Percentiles rank a stretch among this genome's conserved stretches.
phyloP scores from a whole-genome alignment of 2,797 vertebrate genomes.

The Urosaurus nigricauda region DNA sequence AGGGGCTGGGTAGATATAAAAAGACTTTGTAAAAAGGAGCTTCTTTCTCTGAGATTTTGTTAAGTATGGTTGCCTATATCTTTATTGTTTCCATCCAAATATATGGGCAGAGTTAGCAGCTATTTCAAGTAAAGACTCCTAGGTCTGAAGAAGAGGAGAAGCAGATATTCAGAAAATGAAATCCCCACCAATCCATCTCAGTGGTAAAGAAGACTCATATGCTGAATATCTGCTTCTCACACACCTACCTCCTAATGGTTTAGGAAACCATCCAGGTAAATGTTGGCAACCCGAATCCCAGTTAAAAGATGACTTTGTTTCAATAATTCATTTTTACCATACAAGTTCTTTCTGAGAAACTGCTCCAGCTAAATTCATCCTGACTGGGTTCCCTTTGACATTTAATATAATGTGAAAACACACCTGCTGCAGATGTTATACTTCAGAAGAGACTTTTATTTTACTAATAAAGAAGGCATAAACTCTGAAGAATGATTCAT shows the following conservation, averaged over 20 bases:
- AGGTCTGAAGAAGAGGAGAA: not conserved
- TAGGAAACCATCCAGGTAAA: not conserved
- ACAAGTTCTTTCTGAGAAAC: not conserved
- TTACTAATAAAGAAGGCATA: not conserved
- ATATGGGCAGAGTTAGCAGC: not conserved
- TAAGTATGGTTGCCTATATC: not conserved
- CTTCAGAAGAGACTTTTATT: not conserved
- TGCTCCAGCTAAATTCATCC: not conserved
- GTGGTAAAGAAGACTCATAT: not conserved
- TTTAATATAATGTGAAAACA: conserved; percentile 74
- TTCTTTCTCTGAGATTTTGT: too few relatives aligned
- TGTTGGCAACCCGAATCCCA: not conserved
- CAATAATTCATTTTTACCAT: not conserved
- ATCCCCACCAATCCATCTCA: not conserved
- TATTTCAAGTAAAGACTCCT: not conserved
- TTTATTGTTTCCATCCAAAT: not conserved
- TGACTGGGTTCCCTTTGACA: conserved; percentile 8
- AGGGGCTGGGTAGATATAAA: too few relatives aligned
- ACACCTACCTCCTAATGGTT: not conserved
- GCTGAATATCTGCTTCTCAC: not conserved
- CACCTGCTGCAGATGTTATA: conserved; percentile 52
- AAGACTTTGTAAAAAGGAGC: too few relatives aligned
- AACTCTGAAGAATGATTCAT: conserved; percentile 12
- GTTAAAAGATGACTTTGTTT: not conserved
- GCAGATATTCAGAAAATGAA: conserved; percentile 2